Evolutionary conservation across 2,797 vertebrate species (phyloP).

Genomic region (Ambastaia sidthimunki): DNA sequence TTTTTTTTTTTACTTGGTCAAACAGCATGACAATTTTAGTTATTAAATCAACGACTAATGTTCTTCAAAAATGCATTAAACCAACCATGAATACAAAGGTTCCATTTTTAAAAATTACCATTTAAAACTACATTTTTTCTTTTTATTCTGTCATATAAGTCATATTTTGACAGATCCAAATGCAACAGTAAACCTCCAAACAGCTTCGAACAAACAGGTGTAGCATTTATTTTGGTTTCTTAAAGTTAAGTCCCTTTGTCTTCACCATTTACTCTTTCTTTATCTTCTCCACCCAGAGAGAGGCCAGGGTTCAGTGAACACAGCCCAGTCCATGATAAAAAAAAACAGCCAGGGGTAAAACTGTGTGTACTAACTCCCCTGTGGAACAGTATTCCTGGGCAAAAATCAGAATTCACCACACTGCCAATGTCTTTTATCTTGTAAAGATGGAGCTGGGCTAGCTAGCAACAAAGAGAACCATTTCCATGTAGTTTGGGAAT

Average conservation of each 20-base stretch:
- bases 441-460: neutral
- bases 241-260: constrained; percentile 13
- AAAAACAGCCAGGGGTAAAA: constrained; percentile 57
- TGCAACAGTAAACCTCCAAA: too few species aligned
- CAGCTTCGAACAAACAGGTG: neutral
- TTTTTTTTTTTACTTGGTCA: too few species aligned
- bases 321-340: constrained; percentile 23
- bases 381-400: constrained; percentile 7
- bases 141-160: too few species aligned
- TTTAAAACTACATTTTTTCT: too few species aligned
- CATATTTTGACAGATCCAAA: too few species aligned
- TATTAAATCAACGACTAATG: too few species aligned
- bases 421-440: constrained; percentile 10
- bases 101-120: too few species aligned
- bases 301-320: constrained; percentile 27
- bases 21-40: too few species aligned
- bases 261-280: constrained; percentile 43
- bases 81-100: too few species aligned
- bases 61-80: too few species aligned
- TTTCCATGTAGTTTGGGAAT: too few species aligned
- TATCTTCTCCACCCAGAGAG: neutral
- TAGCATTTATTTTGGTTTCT: neutral
- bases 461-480: neutral
- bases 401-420: constrained; percentile 20
- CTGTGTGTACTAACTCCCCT: neutral